phyloP scores from a whole-genome alignment of 2,113 vertebrate genomes.

The Antennarius striatus region DNA sequence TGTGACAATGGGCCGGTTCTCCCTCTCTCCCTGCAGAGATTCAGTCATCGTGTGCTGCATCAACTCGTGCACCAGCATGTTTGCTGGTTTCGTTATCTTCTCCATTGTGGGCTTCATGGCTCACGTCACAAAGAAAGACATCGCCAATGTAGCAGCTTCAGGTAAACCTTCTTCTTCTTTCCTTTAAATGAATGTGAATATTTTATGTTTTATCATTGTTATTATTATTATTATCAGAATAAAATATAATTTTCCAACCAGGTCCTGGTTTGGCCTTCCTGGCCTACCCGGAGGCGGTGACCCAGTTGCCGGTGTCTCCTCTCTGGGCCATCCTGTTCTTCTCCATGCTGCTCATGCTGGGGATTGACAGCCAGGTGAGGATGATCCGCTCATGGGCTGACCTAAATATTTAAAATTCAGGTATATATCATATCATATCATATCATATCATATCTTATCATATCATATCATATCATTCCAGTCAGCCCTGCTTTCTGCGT shows the following conservation, averaged over 20 bases:
- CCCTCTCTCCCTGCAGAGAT: conserved; percentile 83
- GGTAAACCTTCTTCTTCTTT: conserved; percentile 73
- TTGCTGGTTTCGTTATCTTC: conserved; percentile 98
- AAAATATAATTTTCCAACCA: conserved; percentile 28
- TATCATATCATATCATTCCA: conserved; percentile 36
- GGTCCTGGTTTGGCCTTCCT: conserved; percentile 96
- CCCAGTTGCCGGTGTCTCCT: conserved; percentile 93
- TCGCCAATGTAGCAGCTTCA: conserved; percentile 96
- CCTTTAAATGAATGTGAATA: too few species aligned
- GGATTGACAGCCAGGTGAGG: conserved; percentile 97
- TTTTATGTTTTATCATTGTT: too few species aligned
- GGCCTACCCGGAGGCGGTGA: conserved; percentile 97
- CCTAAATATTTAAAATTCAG: conserved; percentile 71
- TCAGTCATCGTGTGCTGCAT: conserved; percentile 97
- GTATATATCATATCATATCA: conserved; percentile 46
- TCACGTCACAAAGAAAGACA: conserved; percentile 92
- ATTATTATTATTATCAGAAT: too few species aligned
- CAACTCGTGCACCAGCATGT: conserved; percentile 98
- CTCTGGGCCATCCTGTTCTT: conserved; percentile 98
- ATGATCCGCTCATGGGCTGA: conserved; percentile 68
- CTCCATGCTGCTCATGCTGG: conserved; percentile 98
- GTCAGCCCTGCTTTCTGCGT: conserved; percentile 53
- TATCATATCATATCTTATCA: conserved; percentile 25
- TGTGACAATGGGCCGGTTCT: conserved; percentile 48
- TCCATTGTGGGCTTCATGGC: conserved; percentile 99